Conservation (phyloP, 2,797 vertebrate species). For the Sebastes matsubarae region DNA sequence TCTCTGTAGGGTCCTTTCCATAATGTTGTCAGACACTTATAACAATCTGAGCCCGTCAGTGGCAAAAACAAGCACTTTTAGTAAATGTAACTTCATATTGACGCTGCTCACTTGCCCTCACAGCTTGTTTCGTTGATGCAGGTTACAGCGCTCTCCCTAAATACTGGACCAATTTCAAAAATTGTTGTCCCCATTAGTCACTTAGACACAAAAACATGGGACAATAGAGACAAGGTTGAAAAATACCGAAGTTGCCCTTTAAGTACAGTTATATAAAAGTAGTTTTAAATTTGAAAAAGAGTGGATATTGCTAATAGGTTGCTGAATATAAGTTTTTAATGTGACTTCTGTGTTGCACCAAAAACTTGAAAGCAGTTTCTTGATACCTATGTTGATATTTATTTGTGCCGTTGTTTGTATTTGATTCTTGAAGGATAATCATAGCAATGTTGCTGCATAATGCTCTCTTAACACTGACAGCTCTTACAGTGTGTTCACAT, state of each 20-base stretch:
- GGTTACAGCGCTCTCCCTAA: too few relatives aligned
- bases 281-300: neutral
- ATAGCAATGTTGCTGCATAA: neutral
- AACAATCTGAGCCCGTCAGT: too few relatives aligned
- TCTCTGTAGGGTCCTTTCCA: too few relatives aligned
- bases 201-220: too few relatives aligned
- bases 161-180: too few relatives aligned
- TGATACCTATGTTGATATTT: neutral
- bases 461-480: neutral
- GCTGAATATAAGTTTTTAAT: neutral
- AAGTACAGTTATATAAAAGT: neutral
- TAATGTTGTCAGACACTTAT: too few relatives aligned
- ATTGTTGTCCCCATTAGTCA: too few relatives aligned
- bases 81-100: too few relatives aligned
- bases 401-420: neutral
- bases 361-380: neutral
- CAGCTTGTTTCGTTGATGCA: accelerated
- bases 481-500: neutral
- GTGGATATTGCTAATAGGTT: neutral
- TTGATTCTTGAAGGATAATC: neutral
- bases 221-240: too few relatives aligned
- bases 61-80: too few relatives aligned
- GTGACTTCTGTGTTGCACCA: neutral
- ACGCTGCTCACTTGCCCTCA: too few relatives aligned
- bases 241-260: neutral